Base-by-base conservation (phyloP, 1,140 invertebrate species). In the Leptonema lineaticorne region DNA sequence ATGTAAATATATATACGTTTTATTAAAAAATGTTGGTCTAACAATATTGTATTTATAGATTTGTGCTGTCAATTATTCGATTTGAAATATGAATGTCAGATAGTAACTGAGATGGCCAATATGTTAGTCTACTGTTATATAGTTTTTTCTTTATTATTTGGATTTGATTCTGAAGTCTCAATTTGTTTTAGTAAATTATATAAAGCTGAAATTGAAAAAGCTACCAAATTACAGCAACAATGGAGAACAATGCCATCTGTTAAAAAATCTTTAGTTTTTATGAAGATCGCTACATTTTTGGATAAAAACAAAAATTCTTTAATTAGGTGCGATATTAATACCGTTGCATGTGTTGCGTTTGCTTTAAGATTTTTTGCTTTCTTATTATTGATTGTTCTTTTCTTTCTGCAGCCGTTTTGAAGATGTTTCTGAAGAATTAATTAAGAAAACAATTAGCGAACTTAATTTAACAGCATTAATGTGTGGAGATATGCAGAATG, bases 211-310 rank as follows among this genome's bases (percentile, higher is more conserved):
- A 14, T 33, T 24, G 68, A 66, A 16, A 68, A 67, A 24, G 27
- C 27, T 27, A 53, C 16, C 8, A 71, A 71, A 57, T 60, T 68
- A 45, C 65, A 67, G 59, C 30, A 16, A 20, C 28, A 30, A 26
- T 72, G 62, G 63, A 46, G 33, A 29, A 9, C 5, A 30, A 53
- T 24, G 3, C 41, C 45, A 3, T 53, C 48, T 14, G 26, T 67
- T 9, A 63, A 72, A 41, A 69, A 63, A 63, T 20, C 50, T 0
- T 18, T n/a, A 20, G 29, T 41, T 20, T 26, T 71, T 37, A 16
- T 41, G 5, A 53, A 53, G 66, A 45, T 37, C 27, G 65, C 60
- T 30, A 27, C 8, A 48, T 30, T 6, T 45, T 20, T 71, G 4
- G 22, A 53, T 7, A 26, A 24, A 14, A 24, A 26, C 1, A 53